A percentile compares a stretch with the other conserved stretches of the same genome.
These are phyloP conservation scores for Artibeus jamaicensis DNA, from an alignment of 2,797 vertebrate species.

Conservation along the genomic window DNA sequence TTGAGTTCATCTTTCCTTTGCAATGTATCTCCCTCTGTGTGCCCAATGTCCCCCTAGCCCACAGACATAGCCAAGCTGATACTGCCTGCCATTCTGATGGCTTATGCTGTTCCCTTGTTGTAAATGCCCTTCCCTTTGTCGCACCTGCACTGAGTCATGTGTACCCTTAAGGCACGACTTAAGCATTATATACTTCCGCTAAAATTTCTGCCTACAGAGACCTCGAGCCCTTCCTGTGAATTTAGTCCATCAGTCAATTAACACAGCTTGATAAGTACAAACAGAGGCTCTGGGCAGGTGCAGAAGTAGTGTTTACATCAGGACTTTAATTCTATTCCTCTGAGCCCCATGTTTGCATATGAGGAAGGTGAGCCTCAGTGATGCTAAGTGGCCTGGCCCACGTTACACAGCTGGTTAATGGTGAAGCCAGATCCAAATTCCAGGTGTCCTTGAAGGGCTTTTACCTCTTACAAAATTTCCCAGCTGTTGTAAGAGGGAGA, in stretches of 20 bases:
- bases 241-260: not conserved
- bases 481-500: constrained; percentile 31
- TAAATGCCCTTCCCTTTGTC: not conserved
- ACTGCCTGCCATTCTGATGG: not conserved
- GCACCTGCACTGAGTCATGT: not conserved
- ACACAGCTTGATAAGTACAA: not conserved
- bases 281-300: not conserved
- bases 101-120: no score
- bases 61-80: fast-evolving
- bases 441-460: not conserved
- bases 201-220: not conserved
- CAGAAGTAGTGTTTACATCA: not conserved
- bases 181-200: not conserved
- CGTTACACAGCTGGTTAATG: not conserved
- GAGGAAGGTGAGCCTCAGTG: not conserved
- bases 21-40: fast-evolving
- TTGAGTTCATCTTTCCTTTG: not conserved
- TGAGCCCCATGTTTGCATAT: not conserved
- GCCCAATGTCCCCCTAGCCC: not conserved
- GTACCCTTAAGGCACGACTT: not conserved
- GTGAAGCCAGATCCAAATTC: not conserved
- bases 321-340: not conserved
- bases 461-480: not conserved
- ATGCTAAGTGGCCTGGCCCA: not conserved
- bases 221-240: not conserved